phyloP scores from a whole-genome alignment of 2,113 vertebrate species.

The Chionodraco myersi region DNA sequence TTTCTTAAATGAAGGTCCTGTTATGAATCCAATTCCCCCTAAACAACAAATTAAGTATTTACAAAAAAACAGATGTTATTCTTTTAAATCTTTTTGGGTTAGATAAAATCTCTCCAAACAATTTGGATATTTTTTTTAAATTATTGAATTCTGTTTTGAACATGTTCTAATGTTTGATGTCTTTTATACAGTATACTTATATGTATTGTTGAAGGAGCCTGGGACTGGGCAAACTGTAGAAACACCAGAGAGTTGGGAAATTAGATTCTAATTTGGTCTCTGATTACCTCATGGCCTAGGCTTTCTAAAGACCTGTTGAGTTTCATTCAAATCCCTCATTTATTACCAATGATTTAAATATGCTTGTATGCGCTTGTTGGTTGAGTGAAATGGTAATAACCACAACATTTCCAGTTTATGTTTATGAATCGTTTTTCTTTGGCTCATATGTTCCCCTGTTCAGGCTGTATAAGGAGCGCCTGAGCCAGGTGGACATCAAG shows the following conservation, averaged over 20 bases:
- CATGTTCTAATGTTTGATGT: no score
- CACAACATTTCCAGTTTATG: neutral
- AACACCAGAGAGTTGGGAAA: neutral
- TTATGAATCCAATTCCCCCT: no score
- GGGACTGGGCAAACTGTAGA: no score
- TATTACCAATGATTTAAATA: neutral
- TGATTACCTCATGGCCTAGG: neutral
- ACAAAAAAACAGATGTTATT: neutral
- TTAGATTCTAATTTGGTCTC: neutral
- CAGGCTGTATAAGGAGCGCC: slow-evolving; percentile 95
- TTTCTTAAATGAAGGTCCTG: no score
- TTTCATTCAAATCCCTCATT: neutral
- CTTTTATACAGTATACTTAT: no score
- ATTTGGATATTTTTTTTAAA: neutral
- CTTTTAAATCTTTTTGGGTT: neutral
- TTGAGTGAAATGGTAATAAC: no score
- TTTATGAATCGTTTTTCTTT: neutral
- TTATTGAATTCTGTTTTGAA: no score
- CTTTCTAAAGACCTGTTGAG: neutral
- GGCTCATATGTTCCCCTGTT: neutral
- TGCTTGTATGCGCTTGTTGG: no score
- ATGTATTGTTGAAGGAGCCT: no score
- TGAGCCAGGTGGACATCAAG: slow-evolving; percentile 98
- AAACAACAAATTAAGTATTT: no score
- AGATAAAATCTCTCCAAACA: neutral